Evolutionary conservation across 2,888 invertebrate genomes (phyloP).

Genomic region (Capitulum mitella): DNA sequence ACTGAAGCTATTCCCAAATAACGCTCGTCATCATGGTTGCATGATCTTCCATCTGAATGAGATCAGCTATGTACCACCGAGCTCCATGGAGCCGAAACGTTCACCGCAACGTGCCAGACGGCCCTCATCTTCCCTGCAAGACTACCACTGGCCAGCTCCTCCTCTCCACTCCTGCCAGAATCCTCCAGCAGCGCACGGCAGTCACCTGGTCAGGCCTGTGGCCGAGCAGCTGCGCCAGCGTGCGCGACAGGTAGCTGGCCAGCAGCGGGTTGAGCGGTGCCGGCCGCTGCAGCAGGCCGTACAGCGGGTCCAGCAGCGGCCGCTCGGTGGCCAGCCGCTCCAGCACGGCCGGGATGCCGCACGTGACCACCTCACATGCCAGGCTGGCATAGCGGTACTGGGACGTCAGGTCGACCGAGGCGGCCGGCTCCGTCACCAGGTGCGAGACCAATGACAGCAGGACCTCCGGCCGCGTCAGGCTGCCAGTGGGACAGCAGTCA

Average conservation of each 20-base stretch:
- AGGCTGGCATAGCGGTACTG: slow-evolving; percentile 87
- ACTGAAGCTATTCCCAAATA: neutral
- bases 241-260: slow-evolving; percentile 93
- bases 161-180: too few species aligned
- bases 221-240: slow-evolving; percentile 79
- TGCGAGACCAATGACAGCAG: slow-evolving; percentile 77
- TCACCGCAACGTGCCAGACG: too few species aligned
- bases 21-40: neutral
- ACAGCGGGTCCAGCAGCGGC: slow-evolving; percentile 70
- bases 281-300: slow-evolving; percentile 77
- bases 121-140: slow-evolving; percentile 66
- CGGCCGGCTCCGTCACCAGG: slow-evolving; percentile 77
- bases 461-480: slow-evolving; percentile 74
- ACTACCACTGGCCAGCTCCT: slow-evolving; percentile 28
- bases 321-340: slow-evolving; percentile 75
- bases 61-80: too few species aligned
- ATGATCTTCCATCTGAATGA: neutral
- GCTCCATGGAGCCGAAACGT: too few species aligned
- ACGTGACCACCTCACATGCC: slow-evolving; percentile 87
- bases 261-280: slow-evolving; percentile 85
- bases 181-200: too few species aligned
- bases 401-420: slow-evolving; percentile 62
- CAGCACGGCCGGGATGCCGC: slow-evolving; percentile 75
- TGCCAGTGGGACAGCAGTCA: slow-evolving; percentile 46
- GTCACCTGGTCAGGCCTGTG: slow-evolving; percentile 76